These are phyloP conservation scores for Pseudomyrmex cubaensis DNA, from an alignment of 1,140 invertebrate genomes.

Conservation along the genomic window DNA sequence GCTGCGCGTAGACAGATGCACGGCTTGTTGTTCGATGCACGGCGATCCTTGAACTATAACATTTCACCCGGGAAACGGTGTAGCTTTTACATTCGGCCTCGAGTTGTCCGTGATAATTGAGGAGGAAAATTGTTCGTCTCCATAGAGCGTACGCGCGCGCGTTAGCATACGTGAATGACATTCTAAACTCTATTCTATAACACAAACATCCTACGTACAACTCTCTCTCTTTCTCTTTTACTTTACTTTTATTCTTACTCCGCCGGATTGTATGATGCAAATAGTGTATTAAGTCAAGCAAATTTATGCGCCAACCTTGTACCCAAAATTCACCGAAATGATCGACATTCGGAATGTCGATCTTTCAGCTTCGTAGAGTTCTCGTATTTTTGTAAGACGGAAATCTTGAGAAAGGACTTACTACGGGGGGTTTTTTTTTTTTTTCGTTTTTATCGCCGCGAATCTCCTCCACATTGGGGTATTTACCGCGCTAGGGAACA, in stretches of 20 bases:
- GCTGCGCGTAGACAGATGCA: slow-evolving; percentile 30
- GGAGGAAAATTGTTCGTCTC: slow-evolving; percentile 19
- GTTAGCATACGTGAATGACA: background rate
- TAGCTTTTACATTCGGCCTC: slow-evolving; percentile 35
- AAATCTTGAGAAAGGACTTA: background rate
- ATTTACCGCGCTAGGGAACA: slow-evolving; percentile 51
- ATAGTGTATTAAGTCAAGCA: too few species aligned
- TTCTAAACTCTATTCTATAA: background rate
- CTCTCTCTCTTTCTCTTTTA: background rate
- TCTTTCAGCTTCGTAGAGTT: background rate
- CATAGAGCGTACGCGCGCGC: background rate
- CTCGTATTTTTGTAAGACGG: background rate
- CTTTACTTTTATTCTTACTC: too few species aligned
- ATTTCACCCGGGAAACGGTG: slow-evolving; percentile 54
- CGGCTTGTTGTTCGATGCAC: background rate
- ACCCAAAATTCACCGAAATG: background rate
- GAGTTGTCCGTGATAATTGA: slow-evolving; percentile 44
- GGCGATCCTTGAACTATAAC: slow-evolving; percentile 72
- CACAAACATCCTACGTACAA: background rate
- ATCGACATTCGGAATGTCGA: background rate
- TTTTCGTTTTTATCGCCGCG: slow-evolving; percentile 18
- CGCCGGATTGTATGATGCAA: too few species aligned
- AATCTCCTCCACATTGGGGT: slow-evolving; percentile 15
- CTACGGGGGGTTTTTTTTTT: too few species aligned
- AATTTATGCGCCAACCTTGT: too few species aligned